phyloP scores from a whole-genome alignment of 2,113 vertebrate species.

The Fulica atra region DNA sequence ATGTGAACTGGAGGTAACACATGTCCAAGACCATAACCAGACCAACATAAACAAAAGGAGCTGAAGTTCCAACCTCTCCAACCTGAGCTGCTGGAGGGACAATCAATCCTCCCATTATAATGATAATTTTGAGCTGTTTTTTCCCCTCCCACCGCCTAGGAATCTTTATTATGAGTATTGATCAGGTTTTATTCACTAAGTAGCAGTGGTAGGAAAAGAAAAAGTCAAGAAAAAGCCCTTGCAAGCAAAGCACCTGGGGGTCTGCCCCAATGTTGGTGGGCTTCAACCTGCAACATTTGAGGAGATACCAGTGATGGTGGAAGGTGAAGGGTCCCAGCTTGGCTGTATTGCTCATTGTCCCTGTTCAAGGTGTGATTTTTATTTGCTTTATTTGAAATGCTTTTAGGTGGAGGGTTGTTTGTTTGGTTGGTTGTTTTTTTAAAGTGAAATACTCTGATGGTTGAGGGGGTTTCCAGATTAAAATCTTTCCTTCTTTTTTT shows the following conservation, averaged over 20 bases:
- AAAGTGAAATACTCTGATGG: neutral
- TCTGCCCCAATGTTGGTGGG: rapidly evolving
- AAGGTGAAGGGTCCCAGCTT: neutral
- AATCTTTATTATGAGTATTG: neutral
- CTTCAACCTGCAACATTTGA: rapidly evolving
- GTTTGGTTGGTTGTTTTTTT: neutral
- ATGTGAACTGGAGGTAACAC: neutral
- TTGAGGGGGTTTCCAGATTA: neutral
- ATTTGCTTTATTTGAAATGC: neutral
- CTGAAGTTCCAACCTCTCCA: neutral
- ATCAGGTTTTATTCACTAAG: neutral
- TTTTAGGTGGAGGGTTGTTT: neutral
- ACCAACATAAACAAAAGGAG: neutral
- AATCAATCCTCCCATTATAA: neutral
- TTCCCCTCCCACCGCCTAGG: neutral
- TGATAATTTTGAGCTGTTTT: neutral
- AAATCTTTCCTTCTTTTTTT: neutral
- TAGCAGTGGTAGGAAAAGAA: neutral
- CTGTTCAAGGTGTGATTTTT: neutral
- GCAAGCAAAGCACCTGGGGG: rapidly evolving
- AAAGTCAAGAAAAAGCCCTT: neutral
- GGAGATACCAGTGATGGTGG: rapidly evolving
- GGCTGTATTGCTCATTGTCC: rapidly evolving
- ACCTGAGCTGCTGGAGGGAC: neutral
- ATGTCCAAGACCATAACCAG: neutral